phyloP scores from a whole-genome alignment of 2,797 vertebrate species.

The Macropus fuliginosus region DNA sequence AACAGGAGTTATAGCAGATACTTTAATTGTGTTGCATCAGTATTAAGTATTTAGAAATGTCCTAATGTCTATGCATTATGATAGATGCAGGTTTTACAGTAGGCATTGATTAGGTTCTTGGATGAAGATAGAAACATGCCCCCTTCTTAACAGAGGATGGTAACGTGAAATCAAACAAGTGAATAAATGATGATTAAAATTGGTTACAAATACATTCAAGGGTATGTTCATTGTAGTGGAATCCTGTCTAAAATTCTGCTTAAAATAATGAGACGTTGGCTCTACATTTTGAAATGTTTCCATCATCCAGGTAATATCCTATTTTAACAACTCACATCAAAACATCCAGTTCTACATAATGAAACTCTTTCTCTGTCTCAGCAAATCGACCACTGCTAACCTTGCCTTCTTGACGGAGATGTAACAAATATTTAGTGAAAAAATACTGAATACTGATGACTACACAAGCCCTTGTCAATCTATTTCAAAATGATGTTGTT shows the following conservation, averaged over 20 bases:
- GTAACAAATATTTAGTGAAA: neutral
- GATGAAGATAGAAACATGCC: neutral
- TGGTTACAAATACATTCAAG: neutral
- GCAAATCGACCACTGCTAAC: neutral
- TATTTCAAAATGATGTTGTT: neutral
- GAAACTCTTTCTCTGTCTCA: neutral
- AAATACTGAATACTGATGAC: neutral
- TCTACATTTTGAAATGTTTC: neutral
- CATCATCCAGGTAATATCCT: neutral
- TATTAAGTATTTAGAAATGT: constrained; percentile 6
- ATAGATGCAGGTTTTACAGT: neutral
- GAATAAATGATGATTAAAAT: neutral
- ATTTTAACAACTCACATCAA: neutral
- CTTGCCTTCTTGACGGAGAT: neutral
- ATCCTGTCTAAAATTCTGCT: neutral
- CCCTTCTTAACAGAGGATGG: neutral
- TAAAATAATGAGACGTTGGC: neutral
- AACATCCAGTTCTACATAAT: neutral
- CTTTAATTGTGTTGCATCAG: neutral
- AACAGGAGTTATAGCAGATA: neutral
- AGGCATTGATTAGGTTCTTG: constrained; percentile 5
- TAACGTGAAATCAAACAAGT: neutral
- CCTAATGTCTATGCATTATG: neutral
- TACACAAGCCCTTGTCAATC: neutral
- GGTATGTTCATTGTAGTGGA: neutral